These are phyloP conservation scores for Phoxinus phoxinus DNA, from an alignment of 2,113 vertebrate genomes.

Conservation along the genomic window DNA sequence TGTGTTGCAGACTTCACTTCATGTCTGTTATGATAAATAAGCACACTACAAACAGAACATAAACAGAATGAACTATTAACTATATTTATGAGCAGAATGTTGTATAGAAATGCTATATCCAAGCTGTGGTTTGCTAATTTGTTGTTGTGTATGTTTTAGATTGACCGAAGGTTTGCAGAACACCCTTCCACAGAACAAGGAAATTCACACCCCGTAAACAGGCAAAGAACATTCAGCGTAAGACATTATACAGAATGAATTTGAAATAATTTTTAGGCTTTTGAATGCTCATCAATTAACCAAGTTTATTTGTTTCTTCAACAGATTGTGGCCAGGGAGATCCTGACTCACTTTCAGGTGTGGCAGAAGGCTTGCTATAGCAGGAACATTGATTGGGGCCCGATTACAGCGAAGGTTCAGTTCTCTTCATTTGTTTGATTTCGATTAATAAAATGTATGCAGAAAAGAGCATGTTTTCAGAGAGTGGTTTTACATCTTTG, in stretches of 20 bases:
- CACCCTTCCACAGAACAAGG: conserved; percentile 31
- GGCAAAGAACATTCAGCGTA: conserved; percentile 61
- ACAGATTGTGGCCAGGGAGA: conserved; percentile 60
- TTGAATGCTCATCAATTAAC: neutral
- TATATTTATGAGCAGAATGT: neutral
- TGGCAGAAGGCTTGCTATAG: conserved; percentile 63
- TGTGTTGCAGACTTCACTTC: neutral
- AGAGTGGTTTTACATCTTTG: neutral
- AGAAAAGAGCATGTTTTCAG: neutral
- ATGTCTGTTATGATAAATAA: neutral
- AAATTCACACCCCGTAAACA: conserved; percentile 35
- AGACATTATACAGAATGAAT: conserved; percentile 8
- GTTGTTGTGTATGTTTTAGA: conserved; percentile 45
- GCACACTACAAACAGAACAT: neutral
- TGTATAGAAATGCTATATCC: neutral
- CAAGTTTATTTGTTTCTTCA: neutral
- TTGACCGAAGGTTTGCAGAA: conserved; percentile 7
- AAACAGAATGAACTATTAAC: neutral
- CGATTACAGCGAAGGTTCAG: conserved; percentile 59
- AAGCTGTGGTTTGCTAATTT: neutral
- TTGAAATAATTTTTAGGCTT: neutral
- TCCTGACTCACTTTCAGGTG: conserved; percentile 60
- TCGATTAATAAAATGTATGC: neutral
- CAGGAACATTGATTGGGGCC: conserved; percentile 62
- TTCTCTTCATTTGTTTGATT: neutral